Evolutionary conservation across 1,140 invertebrate genomes (phyloP), one percentile per base, ranked within the genome.

Genomic region (Coelopa frigida): DNA sequence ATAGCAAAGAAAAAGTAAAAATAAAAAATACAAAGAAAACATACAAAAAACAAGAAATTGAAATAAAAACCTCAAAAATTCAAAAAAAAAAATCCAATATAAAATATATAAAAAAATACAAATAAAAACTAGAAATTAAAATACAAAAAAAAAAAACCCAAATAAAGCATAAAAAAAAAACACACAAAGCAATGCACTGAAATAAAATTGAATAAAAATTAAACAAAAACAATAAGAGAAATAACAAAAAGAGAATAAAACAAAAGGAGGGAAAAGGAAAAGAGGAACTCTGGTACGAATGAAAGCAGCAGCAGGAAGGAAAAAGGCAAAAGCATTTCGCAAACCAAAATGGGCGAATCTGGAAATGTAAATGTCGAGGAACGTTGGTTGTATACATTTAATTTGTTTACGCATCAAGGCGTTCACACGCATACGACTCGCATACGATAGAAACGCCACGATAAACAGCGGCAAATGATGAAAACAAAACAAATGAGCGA

Each of bases 181-280:
- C 22, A 38, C 36, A 38, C 22, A 20, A 38, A 7, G 4, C 10
- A 38, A 38, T 24, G 15, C 12, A 42, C 17, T 42, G 11, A 18
- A 27, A 15, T 42, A 26, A 42, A 23, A 23, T 42, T 29, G 22
- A 42, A 29, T 42, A 41, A 41, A 23, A 41, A 41, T 17, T 17
- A 5, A 20, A 15, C 33, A 35, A 14, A 35, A 41, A 41, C 24
- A 41, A 12, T 5, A 40, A 41, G 24, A 26, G 20, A 5, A 41
- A 42, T 18, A n/a, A n/a, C n/a, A 41, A 24, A 6, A 41, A 27
- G 15, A 29, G 18, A 41, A 7, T 17, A 27, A 20, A 35, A 35
- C 20, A 20, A 35, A 15, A 35, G 33, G 20, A 35, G n/a, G n/a
- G n/a, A n/a, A n/a, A n/a, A n/a, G n/a, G n/a, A n/a, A n/a, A n/a